phyloP scores from a whole-genome alignment of 2,888 invertebrate species.

The Amiota mariae region DNA sequence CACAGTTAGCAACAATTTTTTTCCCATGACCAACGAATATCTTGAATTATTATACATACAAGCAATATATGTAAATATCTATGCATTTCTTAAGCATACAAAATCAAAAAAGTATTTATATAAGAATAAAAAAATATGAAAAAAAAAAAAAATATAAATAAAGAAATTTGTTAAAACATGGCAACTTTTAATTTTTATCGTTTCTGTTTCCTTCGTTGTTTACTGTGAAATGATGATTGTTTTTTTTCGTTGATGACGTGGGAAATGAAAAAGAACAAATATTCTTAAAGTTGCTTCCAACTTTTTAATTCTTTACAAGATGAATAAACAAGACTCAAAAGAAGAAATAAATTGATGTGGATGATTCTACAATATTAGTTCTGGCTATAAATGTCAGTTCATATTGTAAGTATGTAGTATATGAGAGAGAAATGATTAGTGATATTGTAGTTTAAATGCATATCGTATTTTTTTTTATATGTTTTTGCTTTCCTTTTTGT shows the following conservation, averaged over 20 bases:
- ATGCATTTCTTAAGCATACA: too few species aligned
- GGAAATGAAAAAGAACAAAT: background rate
- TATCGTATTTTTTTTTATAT: conserved; percentile 28
- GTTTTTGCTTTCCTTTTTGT: conserved; percentile 18
- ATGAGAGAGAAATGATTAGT: background rate
- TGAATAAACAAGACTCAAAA: conserved; percentile 57
- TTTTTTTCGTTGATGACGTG: background rate
- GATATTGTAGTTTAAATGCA: conserved; percentile 38
- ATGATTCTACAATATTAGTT: too few species aligned
- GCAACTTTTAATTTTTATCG: conserved; percentile 13
- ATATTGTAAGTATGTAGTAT: conserved; percentile 19
- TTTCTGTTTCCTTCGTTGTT: background rate
- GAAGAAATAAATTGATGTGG: conserved; percentile 16
- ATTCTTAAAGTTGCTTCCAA: background rate
- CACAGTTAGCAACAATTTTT: background rate
- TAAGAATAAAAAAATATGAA: conserved; percentile 9
- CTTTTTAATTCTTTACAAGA: conserved; percentile 33
- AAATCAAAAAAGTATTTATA: background rate
- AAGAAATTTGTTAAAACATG: conserved; percentile 7
- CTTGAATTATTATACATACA: too few species aligned
- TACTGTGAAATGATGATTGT: conserved; percentile 8
- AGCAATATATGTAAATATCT: too few species aligned
- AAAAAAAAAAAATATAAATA: conserved; percentile 15
- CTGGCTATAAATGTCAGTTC: conserved; percentile 15
- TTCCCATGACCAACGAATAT: background rate